These are phyloP conservation scores for Noctua comes DNA, from an alignment of 2,888 invertebrate species.

Conservation along the genomic window DNA sequence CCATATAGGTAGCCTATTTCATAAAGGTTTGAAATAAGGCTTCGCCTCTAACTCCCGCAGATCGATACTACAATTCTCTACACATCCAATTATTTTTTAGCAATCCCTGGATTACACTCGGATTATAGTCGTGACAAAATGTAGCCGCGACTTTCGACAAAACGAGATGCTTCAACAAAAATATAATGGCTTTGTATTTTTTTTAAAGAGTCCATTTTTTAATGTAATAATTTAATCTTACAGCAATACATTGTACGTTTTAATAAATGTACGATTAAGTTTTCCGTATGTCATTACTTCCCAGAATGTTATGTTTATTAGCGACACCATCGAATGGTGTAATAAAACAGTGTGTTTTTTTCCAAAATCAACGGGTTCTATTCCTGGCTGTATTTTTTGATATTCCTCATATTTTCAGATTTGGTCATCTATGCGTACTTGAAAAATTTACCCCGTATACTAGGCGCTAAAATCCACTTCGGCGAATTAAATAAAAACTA, in stretches of 20 bases:
- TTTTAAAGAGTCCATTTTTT: too few relatives aligned
- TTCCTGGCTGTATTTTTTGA: neutral
- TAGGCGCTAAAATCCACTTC: neutral
- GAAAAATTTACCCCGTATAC: neutral
- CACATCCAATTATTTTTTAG: conserved; percentile 49
- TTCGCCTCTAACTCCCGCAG: neutral
- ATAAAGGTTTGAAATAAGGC: conserved; percentile 14
- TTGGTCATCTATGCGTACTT: neutral
- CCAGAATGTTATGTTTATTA: neutral
- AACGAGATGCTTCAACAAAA: neutral
- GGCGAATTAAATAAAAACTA: conserved; percentile 2
- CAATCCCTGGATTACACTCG: conserved; percentile 16
- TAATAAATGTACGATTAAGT: neutral
- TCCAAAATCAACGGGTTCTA: too few relatives aligned
- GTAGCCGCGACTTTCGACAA: neutral
- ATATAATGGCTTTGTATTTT: neutral
- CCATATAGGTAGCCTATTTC: neutral
- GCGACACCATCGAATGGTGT: neutral
- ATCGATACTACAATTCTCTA: conserved; percentile 27
- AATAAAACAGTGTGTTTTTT: too few relatives aligned
- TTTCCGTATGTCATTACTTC: neutral
- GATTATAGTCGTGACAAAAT: conserved; percentile 20
- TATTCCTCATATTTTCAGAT: neutral
- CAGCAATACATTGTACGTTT: neutral
- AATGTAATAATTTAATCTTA: neutral